phyloP scores from a whole-genome alignment of 2,113 vertebrate genomes.

The Oncorhynchus kisutch region DNA sequence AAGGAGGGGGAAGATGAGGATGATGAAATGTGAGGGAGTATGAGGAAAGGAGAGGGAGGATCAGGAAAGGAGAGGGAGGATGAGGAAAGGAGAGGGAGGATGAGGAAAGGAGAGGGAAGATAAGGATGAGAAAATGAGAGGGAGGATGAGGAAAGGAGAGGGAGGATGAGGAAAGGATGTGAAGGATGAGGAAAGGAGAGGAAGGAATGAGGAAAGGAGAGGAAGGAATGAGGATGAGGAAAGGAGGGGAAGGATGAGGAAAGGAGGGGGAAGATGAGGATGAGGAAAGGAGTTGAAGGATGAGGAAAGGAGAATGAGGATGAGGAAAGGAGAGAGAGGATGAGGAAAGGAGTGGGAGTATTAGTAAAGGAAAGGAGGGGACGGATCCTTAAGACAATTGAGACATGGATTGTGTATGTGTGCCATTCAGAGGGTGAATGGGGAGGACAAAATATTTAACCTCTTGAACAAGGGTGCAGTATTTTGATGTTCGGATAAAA shows the following conservation, averaged over 20 bases:
- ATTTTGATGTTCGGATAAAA: too few species aligned
- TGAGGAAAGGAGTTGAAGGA: neutral
- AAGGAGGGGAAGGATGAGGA: neutral
- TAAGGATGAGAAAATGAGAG: too few species aligned
- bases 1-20: neutral
- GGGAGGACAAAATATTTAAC: too few species aligned
- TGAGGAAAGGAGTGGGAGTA: neutral
- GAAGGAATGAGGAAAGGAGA: neutral
- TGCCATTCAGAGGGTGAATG: too few species aligned
- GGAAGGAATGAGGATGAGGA: too few species aligned
- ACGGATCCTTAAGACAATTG: neutral
- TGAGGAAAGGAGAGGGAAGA: conserved; percentile 10
- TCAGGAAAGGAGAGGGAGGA: neutral
- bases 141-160: conserved; percentile 5
- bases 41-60: neutral
- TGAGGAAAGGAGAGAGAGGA: neutral
- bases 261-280: neutral
- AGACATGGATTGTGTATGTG: too few species aligned
- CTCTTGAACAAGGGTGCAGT: too few species aligned
- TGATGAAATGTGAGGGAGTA: neutral
- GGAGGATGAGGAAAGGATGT: neutral
- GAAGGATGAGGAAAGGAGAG: neutral
- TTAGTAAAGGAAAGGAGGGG: neutral
- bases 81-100: neutral
- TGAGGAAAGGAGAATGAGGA: neutral